Evolutionary conservation across 2,113 vertebrate species (phyloP).

Genomic region (Neotoma lepida): DNA sequence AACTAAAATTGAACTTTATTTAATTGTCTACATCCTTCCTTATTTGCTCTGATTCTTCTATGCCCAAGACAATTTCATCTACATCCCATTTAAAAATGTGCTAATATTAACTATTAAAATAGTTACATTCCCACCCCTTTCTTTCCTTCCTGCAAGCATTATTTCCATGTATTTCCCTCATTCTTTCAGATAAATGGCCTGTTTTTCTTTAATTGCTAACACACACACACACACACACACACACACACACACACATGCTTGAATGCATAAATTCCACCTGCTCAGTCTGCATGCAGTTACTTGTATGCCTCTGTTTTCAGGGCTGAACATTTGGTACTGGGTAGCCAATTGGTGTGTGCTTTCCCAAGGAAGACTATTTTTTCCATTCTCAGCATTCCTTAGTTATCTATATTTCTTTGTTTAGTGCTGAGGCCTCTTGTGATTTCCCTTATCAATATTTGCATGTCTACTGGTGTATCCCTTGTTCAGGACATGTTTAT

Average conservation of each 20-base stretch:
- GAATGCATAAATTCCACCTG: not conserved
- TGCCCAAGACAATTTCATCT: not conserved
- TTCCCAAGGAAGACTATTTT: not conserved
- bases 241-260: not conserved
- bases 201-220: not conserved
- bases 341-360: not conserved
- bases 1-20: not conserved
- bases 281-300: not conserved
- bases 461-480: not conserved
- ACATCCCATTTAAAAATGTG: not conserved
- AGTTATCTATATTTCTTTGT: not conserved
- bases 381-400: not conserved
- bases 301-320: not conserved
- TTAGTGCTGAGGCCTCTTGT: not conserved
- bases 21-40: not conserved
- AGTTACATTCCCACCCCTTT: rapidly evolving
- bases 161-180: not conserved
- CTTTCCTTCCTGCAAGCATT: not conserved
- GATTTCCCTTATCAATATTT: not conserved
- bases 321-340: not conserved
- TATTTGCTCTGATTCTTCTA: not conserved
- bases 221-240: not conserved
- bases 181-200: not conserved
- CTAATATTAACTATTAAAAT: not conserved
- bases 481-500: not conserved